Conservation (phyloP, 1,140 invertebrate genomes). For the Maconellicoccus hirsutus region DNA sequence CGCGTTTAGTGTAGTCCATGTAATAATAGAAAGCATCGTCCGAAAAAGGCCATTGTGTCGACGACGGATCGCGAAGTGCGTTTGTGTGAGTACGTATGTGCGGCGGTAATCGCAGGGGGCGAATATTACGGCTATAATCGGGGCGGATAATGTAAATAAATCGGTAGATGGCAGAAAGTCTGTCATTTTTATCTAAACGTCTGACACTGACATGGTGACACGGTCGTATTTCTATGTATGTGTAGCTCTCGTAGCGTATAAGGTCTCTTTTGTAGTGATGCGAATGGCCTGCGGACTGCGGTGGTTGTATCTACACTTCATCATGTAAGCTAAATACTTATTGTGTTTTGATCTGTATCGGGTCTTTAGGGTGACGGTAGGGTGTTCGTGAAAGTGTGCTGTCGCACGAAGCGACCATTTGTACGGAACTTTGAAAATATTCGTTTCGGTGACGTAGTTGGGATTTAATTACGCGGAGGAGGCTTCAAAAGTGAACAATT, state of each 20-base stretch:
- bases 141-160: constrained; percentile 21
- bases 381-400: not conserved
- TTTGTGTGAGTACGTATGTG: too few species aligned
- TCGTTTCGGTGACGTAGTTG: too few species aligned
- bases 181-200: constrained; percentile 22
- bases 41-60: too few species aligned
- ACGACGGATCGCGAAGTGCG: too few species aligned
- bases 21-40: too few species aligned
- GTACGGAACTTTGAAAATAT: too few species aligned
- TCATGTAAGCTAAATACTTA: constrained; percentile 21
- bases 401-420: too few species aligned
- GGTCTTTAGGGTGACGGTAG: not conserved
- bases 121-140: constrained; percentile 21
- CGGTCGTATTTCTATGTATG: not conserved
- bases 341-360: constrained; percentile 21
- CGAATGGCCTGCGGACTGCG: constrained; percentile 17
- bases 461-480: too few species aligned
- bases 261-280: constrained; percentile 2
- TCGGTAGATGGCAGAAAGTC: constrained; percentile 21
- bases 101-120: not conserved
- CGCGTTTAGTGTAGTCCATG: too few species aligned
- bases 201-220: constrained; percentile 20
- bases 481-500: too few species aligned
- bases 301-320: constrained; percentile 22
- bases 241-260: too few species aligned